A percentile compares a stretch with the other conserved stretches of the same genome.
Evolutionary conservation across 2,888 invertebrate species (phyloP).

Genomic region (Calliopum simillimum): DNA sequence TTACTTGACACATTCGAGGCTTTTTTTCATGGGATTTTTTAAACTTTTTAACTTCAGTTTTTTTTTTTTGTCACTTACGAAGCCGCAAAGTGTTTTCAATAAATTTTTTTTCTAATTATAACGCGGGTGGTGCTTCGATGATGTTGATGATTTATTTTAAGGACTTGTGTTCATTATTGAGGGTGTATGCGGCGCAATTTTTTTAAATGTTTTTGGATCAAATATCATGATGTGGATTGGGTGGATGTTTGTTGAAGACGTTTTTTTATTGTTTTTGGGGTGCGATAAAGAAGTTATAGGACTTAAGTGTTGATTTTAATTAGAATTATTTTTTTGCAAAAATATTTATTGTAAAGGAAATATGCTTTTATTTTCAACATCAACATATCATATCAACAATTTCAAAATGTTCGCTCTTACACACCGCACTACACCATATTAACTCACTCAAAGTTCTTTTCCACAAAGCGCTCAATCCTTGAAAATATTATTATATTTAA

Average conservation of each 20-base stretch:
- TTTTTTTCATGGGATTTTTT: not conserved
- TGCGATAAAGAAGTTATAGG: not conserved
- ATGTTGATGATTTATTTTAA: not conserved
- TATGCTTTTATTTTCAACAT: too few species aligned
- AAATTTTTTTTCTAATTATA: slow-evolving; percentile 35
- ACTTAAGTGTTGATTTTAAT: too few species aligned
- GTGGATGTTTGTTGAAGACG: not conserved
- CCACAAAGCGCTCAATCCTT: too few species aligned
- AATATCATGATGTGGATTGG: slow-evolving; percentile 12
- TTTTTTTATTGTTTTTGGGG: not conserved
- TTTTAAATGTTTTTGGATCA: slow-evolving; percentile 27
- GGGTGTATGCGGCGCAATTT: not conserved
- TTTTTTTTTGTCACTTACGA: slow-evolving; percentile 33
- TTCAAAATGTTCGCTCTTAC: too few species aligned
- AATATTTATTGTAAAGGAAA: too few species aligned
- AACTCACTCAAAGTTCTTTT: too few species aligned
- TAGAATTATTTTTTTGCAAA: too few species aligned
- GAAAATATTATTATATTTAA: too few species aligned
- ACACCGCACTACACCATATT: too few species aligned
- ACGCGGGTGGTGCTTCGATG: slow-evolving; percentile 29
- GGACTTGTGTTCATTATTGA: too few species aligned
- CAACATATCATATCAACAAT: too few species aligned
- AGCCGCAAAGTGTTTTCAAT: slow-evolving; percentile 37
- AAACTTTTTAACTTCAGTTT: not conserved
- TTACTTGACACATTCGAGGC: slow-evolving; percentile 19